Evolutionary conservation across 1,140 invertebrate species (phyloP), one percentile per base, ranked within the genome.

Genomic region (Diploscapter pachys): DNA sequence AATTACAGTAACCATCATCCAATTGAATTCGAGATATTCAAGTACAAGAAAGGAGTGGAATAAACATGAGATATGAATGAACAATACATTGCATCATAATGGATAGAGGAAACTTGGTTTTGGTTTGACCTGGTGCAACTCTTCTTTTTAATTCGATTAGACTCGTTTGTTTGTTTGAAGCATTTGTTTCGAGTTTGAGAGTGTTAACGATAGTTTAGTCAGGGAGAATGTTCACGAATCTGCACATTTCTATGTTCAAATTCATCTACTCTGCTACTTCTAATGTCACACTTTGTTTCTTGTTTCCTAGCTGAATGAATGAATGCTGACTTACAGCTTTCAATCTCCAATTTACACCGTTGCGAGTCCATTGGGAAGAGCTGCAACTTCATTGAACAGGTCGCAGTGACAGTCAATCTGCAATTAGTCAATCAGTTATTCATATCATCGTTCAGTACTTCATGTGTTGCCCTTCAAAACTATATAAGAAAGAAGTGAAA

Each of bases 321-420:
- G 8, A 4, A 13, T n/a, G 5, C 49, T 3, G 48, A 87, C 86
- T 87, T 82, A 88, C 87, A 88, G 76, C 87, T 88, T 80, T 89
- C 89, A 49, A 89, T 86, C 81, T 89, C 88, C 66, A 89, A 80
- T 57, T 86, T 85, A 75, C 88, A 89, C 49, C 79, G 79, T 79
- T 88, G 88, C 48, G 91, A 90, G 87, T 98, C 95, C 93, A 98
- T 96, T 3, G 96, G 96, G 88, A 98, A 99, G 84, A 94, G 93
- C 80, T 92, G 90, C 54, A 99, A 87, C 82, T 95, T 92, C 95
- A 98, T 98, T 4, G 94, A 94, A 87, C 96, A 99, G 77, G 92
- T 94, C 2, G 95, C 95, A 87, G 95, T 95, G 73, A 99, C 95
- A 8, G 96, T 99, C 81, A 99, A 87, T 85, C 96, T 95, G 86